Conservation (phyloP, 2,888 invertebrate genomes). For the Neuroscelio doddi region DNA sequence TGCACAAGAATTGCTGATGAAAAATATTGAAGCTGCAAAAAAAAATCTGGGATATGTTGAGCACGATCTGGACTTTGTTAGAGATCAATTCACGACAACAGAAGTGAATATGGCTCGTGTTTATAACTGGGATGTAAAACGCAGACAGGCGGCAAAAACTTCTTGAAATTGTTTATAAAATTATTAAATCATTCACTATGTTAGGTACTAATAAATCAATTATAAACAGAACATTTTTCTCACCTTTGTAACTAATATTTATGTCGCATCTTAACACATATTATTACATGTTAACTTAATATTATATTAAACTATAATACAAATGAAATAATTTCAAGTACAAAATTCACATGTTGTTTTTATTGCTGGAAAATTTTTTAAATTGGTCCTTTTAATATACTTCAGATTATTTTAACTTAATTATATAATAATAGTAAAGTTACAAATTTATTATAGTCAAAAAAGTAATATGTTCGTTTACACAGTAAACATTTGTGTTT, state of each 20-base stretch:
- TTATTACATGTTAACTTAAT: not conserved
- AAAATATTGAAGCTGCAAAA: conserved; percentile 88
- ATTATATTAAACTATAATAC: conserved; percentile 7
- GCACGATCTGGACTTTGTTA: conserved; percentile 93
- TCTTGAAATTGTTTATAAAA: conserved; percentile 17
- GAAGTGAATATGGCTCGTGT: conserved; percentile 99
- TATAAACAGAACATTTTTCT: too few relatives aligned
- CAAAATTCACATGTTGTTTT: conserved; percentile 27
- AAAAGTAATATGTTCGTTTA: too few relatives aligned
- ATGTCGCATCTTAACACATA: too few relatives aligned
- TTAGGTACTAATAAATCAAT: not conserved
- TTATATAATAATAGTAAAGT: too few relatives aligned
- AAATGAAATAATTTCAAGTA: conserved; percentile 29
- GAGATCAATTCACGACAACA: conserved; percentile 97
- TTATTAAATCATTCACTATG: not conserved
- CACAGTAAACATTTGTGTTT: too few relatives aligned
- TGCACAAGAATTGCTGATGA: conserved; percentile 86
- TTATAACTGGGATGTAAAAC: conserved; percentile 98
- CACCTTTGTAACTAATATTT: too few relatives aligned
- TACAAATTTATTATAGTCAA: too few relatives aligned
- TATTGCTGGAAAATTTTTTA: conserved; percentile 9
- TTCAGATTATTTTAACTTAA: too few relatives aligned
- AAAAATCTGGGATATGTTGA: conserved; percentile 89
- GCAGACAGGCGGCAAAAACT: conserved; percentile 82
- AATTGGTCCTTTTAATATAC: conserved; percentile 12